A percentile compares a stretch with the other conserved stretches of the same genome.
These are phyloP conservation scores for Pandemis cinnamomeana DNA, from an alignment of 2,888 invertebrate species.

Conservation along the genomic window DNA sequence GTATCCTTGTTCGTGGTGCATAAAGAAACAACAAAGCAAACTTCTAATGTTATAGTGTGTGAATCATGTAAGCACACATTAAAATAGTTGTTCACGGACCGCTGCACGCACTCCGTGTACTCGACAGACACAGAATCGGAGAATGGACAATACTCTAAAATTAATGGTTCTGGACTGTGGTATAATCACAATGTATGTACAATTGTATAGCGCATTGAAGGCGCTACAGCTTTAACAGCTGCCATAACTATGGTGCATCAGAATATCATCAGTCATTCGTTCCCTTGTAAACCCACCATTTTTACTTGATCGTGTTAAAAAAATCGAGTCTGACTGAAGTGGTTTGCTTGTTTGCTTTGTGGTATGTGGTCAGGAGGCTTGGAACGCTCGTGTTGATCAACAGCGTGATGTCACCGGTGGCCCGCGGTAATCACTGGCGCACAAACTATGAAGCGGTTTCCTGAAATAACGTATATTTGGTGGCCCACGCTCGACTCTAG, in stretches of 20 bases:
- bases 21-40: constrained; percentile 7
- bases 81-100: constrained; percentile 12
- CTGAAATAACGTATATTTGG: background rate
- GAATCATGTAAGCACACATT: background rate
- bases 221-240: background rate
- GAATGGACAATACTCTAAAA: constrained; percentile 4
- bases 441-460: background rate
- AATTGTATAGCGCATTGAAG: background rate
- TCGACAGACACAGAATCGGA: background rate
- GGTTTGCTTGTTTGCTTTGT: background rate
- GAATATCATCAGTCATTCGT: background rate
- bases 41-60: constrained; percentile 1
- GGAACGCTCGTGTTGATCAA: constrained; percentile 24
- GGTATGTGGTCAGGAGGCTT: constrained; percentile 6
- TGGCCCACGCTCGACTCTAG: background rate
- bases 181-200: background rate
- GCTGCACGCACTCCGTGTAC: background rate
- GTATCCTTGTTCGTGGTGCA: background rate
- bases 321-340: background rate
- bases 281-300: background rate
- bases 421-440: constrained; percentile 1
- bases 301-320: background rate
- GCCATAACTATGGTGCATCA: background rate
- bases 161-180: background rate
- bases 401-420: constrained; percentile 30